A percentile compares a stretch with the other conserved stretches of the same genome.
Evolutionary conservation across 2,888 invertebrate species (phyloP).

Genomic region (Sicus ferrugineus): DNA sequence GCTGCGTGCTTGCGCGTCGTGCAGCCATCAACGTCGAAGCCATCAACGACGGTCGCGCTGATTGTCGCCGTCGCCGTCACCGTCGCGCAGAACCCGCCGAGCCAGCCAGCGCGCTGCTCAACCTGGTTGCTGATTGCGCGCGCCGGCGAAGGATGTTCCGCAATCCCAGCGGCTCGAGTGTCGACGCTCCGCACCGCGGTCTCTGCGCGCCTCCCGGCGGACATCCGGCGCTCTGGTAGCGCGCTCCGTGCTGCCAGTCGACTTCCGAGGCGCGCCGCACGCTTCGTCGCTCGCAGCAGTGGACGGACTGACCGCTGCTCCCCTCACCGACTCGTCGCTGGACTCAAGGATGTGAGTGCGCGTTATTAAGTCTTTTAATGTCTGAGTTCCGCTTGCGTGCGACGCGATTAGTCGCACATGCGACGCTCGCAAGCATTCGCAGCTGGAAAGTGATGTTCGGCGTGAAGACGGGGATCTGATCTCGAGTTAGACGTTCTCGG

Average conservation of each 20-base stretch:
- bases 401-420: not conserved
- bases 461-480: too few species aligned
- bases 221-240: constrained; percentile 30
- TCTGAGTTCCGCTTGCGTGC: not conserved
- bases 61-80: not conserved
- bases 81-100: not conserved
- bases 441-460: too few species aligned
- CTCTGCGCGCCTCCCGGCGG: constrained; percentile 29
- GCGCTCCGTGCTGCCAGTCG: constrained; percentile 10
- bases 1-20: not conserved
- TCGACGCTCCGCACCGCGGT: constrained; percentile 20
- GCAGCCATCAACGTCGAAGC: not conserved
- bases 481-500: too few species aligned
- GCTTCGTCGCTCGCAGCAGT: not conserved
- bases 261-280: constrained; percentile 19
- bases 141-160: constrained; percentile 28
- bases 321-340: constrained; percentile 5
- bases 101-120: not conserved
- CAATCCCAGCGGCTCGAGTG: constrained; percentile 20
- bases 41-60: not conserved
- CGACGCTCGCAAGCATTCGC: not conserved
- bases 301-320: constrained; percentile 11
- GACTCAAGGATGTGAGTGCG: constrained; percentile 30
- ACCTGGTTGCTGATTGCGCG: constrained; percentile 3
- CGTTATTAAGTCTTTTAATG: not conserved